A percentile compares a stretch with the other conserved stretches of the same genome.
Evolutionary conservation across 2,113 vertebrate genomes (phyloP).

Genomic region (Lasiurus cinereus): DNA sequence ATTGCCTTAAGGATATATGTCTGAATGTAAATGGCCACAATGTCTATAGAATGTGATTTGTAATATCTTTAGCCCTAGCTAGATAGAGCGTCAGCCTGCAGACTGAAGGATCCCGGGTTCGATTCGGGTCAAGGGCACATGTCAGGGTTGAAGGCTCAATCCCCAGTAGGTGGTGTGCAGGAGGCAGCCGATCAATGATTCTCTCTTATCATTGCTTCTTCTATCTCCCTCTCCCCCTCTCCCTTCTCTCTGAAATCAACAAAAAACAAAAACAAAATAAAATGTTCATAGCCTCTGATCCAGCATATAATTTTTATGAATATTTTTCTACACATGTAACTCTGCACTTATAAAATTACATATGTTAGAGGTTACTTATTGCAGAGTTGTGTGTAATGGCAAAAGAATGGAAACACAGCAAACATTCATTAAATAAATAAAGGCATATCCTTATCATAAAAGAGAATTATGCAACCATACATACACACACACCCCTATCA

Average conservation of each 20-base stretch:
- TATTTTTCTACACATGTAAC: neutral
- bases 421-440: slow-evolving; percentile 24
- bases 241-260: neutral
- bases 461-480: neutral
- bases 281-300: neutral
- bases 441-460: neutral
- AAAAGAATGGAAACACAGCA: slow-evolving; percentile 22
- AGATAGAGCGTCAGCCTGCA: neutral
- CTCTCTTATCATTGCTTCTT: neutral
- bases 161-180: neutral
- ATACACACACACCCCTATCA: neutral
- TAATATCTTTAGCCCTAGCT: neutral
- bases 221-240: neutral
- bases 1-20: neutral
- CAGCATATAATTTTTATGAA: neutral
- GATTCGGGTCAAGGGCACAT: neutral
- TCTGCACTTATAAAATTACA: neutral
- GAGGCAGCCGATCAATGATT: neutral
- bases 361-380: neutral
- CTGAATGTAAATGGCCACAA: neutral
- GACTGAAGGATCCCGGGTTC: neutral
- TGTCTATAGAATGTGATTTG: neutral
- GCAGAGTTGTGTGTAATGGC: slow-evolving; percentile 26
- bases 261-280: neutral
- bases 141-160: neutral